phyloP scores from a whole-genome alignment of 2,113 vertebrate species.

The Nerophis lumbriciformis region DNA sequence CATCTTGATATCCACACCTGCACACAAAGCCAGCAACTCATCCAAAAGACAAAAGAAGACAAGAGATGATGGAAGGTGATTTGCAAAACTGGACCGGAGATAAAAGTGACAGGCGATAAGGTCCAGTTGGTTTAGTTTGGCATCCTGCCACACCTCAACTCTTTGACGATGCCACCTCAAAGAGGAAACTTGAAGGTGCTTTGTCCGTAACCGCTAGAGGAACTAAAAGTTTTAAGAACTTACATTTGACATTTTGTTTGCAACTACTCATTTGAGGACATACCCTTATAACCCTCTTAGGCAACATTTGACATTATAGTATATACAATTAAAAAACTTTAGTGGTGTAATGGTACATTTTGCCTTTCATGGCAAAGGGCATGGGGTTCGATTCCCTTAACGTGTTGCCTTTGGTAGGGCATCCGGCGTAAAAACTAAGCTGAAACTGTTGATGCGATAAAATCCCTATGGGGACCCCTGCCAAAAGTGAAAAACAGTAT shows the following conservation, averaged over 20 bases:
- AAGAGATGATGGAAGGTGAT: conserved; percentile 19
- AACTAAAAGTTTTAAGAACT: conserved; percentile 15
- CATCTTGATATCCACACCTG: conserved; percentile 39
- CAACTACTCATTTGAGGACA: too few relatives aligned
- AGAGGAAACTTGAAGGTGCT: conserved; percentile 46
- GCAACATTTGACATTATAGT: too few relatives aligned
- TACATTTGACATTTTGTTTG: too few relatives aligned
- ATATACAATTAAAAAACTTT: too few relatives aligned
- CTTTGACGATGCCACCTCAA: conserved; percentile 59
- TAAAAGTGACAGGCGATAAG: conserved; percentile 30
- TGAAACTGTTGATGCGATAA: conserved; percentile 29
- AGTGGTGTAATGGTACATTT: too few relatives aligned
- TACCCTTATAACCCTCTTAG: too few relatives aligned
- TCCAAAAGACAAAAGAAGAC: conserved; percentile 39
- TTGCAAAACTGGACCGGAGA: background rate
- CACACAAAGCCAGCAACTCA: conserved; percentile 38
- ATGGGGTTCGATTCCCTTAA: too few relatives aligned
- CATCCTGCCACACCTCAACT: conserved; percentile 52
- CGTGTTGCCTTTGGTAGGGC: too few relatives aligned
- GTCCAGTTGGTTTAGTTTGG: conserved; percentile 49
- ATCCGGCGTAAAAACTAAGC: too few relatives aligned
- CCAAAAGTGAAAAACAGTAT: too few relatives aligned
- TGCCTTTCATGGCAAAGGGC: too few relatives aligned
- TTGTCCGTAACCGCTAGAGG: conserved; percentile 49
- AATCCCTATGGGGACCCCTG: conserved; percentile 12